Percentiles rank a stretch among this genome's conserved stretches.
These are phyloP conservation scores for Conus ventricosus DNA, from an alignment of 1,140 invertebrate genomes.

Conservation along the genomic window DNA sequence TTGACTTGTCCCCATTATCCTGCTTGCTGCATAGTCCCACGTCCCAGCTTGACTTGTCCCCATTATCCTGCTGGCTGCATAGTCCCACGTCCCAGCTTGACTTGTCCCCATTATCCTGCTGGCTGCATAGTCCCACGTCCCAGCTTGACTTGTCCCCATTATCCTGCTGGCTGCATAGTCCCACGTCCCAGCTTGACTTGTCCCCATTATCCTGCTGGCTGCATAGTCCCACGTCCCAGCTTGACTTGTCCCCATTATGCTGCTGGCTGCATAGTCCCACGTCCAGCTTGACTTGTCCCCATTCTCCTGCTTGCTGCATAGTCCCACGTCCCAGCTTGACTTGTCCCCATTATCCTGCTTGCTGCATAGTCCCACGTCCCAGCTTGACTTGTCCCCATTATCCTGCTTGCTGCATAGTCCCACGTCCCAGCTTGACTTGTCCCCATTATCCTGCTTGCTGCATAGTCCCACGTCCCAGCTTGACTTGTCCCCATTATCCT, in stretches of 20 bases:
- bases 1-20: not conserved
- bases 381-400: not conserved
- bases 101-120: not conserved
- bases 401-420: not conserved
- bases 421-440: not conserved
- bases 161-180: not conserved
- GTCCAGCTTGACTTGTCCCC: not conserved
- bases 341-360: not conserved
- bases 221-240: no score
- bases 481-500: not conserved
- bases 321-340: no score
- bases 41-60: not conserved
- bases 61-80: not conserved
- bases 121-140: no score
- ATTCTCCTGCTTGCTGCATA: not conserved
- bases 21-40: no score
- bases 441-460: not conserved
- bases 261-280: no score
- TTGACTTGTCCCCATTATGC: not conserved
- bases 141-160: not conserved
- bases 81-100: no score
- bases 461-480: no score
- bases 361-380: no score
- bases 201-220: not conserved
- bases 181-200: not conserved